Conservation (phyloP, 2,113 vertebrate species). For the Tachycineta bicolor region DNA sequence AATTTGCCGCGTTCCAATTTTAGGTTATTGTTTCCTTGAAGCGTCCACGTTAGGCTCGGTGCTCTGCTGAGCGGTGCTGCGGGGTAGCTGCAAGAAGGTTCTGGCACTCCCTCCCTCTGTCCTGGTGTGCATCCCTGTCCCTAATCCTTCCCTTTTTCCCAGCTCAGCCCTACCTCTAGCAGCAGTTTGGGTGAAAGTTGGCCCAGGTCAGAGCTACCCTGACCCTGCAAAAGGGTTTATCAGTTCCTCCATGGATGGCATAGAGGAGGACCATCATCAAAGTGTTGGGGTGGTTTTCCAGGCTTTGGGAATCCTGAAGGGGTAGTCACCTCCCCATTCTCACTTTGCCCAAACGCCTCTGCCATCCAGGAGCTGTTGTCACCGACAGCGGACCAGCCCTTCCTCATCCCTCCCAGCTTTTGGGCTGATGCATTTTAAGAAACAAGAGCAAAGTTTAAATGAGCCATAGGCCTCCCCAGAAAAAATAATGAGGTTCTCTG, state of each 20-base stretch:
- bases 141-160: neutral
- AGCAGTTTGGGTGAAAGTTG: neutral
- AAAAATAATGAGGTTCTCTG: neutral
- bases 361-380: neutral
- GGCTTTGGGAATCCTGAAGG: neutral
- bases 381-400: neutral
- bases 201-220: neutral
- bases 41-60: neutral
- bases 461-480: neutral
- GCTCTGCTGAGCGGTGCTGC: neutral
- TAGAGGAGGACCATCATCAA: neutral
- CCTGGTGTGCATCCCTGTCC: neutral
- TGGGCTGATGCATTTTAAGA: neutral
- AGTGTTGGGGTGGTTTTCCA: neutral
- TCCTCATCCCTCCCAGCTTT: neutral
- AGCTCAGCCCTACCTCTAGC: neutral
- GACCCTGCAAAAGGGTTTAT: neutral
- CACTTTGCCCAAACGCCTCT: neutral
- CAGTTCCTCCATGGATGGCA: fast-evolving
- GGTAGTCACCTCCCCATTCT: neutral
- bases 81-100: neutral
- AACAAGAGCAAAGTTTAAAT: neutral
- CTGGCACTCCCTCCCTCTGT: neutral
- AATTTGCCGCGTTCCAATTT: conserved; percentile 33
- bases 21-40: conserved; percentile 17